Base-by-base conservation (phyloP, 1,140 invertebrate species). In the Teleopsis dalmanni region DNA sequence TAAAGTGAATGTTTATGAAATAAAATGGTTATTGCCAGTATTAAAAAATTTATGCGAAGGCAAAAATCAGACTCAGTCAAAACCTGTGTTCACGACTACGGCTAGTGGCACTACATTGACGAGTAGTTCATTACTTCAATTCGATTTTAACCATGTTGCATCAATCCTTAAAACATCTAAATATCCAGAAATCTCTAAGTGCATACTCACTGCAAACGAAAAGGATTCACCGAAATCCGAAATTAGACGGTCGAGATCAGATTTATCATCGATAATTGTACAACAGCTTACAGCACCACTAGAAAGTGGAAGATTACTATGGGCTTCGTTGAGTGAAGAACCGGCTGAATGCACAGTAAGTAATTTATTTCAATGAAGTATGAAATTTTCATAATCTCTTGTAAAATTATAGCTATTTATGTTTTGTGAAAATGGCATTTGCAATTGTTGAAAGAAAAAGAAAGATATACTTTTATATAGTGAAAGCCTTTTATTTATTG, bases 231-330 rank as follows among this genome's bases (percentile, higher is more conserved):
- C 73, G 18, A 75, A 78, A 52, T 77, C 77, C 48, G 76, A 73
- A 52, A 75, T 75, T 4, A 81, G 81, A 58, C 73, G 76, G 33
- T 71, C 73, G 37, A 70, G 81, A 19, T 77, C 72, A 8, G 81
- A 85, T 69, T 65, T 84, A 16, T 82, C 81, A 0, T 73, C 74
- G 4, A 76, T 75, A 29, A 83, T 85, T 52, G 66, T 83, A 13
- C 81, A 84, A 57, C 81, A 83, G 53, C 58, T 85, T 33, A 78
- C 81, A 18, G 76, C 79, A 52, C 82, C 81, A 0, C 56, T 84
- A 31, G 61, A 67, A 46, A 52, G 58, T 3, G 58, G 63, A n/a
- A 73, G 62, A 52, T 58, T 62, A 52, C 57, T 57, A 8, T 70
- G 67, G 67, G 57, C 60, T 19, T 64, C 70, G 25, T 47, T 68